Evolutionary conservation across 2,797 vertebrate species (phyloP).

Genomic region (Loriculus beryllinus): DNA sequence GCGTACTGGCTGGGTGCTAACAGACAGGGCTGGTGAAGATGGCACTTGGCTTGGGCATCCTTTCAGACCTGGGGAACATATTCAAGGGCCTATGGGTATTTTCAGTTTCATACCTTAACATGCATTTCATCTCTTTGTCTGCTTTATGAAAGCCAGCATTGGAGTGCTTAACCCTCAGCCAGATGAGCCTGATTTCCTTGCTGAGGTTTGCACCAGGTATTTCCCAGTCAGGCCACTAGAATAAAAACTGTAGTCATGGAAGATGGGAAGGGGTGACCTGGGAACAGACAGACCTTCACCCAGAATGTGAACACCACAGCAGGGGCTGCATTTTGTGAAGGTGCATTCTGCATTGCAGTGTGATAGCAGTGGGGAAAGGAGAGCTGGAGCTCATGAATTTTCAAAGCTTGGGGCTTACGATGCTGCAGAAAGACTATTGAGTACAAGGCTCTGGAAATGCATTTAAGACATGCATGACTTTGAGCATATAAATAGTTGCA

Average conservation of each 20-base stretch:
- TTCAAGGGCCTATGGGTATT: background rate
- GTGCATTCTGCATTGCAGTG: background rate
- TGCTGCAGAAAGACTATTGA: slow-evolving; percentile 7
- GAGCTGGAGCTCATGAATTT: background rate
- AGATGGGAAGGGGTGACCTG: background rate
- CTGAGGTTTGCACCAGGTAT: background rate
- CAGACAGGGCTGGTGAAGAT: background rate
- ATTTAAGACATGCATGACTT: slow-evolving; percentile 26
- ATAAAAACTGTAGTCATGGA: background rate
- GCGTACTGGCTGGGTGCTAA: slow-evolving; percentile 12
- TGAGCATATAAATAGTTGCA: slow-evolving; percentile 45
- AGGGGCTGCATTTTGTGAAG: background rate
- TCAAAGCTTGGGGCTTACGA: background rate
- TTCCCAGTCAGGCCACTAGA: background rate
- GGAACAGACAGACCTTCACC: background rate
- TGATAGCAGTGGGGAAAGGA: background rate
- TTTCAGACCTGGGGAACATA: background rate
- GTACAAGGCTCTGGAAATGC: slow-evolving; percentile 43
- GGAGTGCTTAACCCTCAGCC: background rate
- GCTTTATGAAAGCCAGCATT: background rate
- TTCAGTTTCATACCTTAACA: background rate
- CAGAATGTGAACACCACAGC: accelerated
- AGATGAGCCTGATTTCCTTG: background rate
- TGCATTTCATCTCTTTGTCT: background rate
- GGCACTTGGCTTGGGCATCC: background rate